phyloP scores from a whole-genome alignment of 2,113 vertebrate genomes.

The Fulica atra region DNA sequence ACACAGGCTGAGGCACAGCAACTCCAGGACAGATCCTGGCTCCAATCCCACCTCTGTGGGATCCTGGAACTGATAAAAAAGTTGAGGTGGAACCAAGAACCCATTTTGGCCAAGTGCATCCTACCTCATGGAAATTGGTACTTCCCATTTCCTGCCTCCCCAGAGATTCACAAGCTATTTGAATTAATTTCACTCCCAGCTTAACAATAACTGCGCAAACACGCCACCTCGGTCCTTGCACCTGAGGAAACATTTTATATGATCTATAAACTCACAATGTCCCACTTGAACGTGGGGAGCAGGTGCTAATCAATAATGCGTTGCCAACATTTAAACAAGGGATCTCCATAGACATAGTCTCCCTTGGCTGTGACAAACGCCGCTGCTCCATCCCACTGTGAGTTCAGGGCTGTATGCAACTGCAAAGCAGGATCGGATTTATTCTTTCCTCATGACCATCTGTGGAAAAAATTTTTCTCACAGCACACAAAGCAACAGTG shows the following conservation, averaged over 20 bases:
- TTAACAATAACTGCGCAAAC: background rate
- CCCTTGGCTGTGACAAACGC: background rate
- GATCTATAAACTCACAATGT: constrained; percentile 47
- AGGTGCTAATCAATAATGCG: constrained; percentile 51
- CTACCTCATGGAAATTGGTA: constrained; percentile 36
- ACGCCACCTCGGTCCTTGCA: background rate
- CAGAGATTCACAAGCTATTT: background rate
- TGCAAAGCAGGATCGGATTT: background rate
- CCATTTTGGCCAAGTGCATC: background rate
- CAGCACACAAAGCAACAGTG: background rate
- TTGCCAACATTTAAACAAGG: constrained; percentile 25
- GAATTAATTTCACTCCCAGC: constrained; percentile 40
- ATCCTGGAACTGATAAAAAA: background rate
- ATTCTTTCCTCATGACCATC: background rate
- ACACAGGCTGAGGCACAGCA: background rate
- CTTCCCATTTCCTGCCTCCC: constrained; percentile 13
- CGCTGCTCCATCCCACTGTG: accelerated
- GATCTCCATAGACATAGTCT: background rate
- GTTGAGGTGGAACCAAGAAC: background rate
- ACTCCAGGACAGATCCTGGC: background rate
- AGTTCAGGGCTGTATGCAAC: background rate
- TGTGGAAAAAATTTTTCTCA: background rate
- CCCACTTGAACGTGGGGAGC: background rate
- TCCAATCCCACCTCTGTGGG: background rate
- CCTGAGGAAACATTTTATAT: constrained; percentile 63